phyloP scores from a whole-genome alignment of 2,888 invertebrate species.

The Torymus aiolomorphi region DNA sequence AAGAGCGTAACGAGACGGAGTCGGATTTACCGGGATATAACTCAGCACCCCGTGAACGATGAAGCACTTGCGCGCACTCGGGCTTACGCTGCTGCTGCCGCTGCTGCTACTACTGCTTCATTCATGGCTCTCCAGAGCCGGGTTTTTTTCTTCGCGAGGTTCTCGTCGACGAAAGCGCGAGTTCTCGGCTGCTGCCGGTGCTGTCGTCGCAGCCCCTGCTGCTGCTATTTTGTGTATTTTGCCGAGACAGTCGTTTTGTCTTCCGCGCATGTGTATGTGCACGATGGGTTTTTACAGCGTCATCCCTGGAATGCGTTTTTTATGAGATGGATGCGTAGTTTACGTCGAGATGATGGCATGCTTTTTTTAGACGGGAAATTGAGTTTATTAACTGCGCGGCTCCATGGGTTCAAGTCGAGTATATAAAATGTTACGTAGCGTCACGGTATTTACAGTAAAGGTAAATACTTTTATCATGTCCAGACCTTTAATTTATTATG shows the following conservation, averaged over 20 bases:
- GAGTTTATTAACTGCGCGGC: no score
- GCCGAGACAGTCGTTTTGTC: conserved; percentile 4
- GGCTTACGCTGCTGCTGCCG: conserved; percentile 20
- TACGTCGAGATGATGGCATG: neutral
- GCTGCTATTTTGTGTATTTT: conserved; percentile 37
- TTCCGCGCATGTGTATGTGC: neutral
- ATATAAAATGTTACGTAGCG: no score
- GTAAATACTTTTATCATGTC: no score
- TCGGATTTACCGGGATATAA: conserved; percentile 62
- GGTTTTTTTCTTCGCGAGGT: neutral
- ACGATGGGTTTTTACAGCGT: neutral
- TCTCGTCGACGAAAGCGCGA: conserved; percentile 57
- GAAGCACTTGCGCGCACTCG: conserved; percentile 55
- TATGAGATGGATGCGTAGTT: neutral
- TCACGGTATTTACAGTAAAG: no score
- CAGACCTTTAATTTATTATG: no score
- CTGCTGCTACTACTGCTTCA: conserved; percentile 28
- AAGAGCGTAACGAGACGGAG: conserved; percentile 63
- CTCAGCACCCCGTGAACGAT: conserved; percentile 61
- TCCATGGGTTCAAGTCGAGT: no score
- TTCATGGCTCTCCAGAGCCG: conserved; percentile 29
- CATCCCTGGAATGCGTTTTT: conserved; percentile 1
- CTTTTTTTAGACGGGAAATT: no score
- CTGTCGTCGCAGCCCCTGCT: neutral
- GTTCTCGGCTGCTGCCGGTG: conserved; percentile 19